phyloP scores from a whole-genome alignment of 53 echinoderm and acorn worm genomes.

The Paracentrotus lividus region DNA sequence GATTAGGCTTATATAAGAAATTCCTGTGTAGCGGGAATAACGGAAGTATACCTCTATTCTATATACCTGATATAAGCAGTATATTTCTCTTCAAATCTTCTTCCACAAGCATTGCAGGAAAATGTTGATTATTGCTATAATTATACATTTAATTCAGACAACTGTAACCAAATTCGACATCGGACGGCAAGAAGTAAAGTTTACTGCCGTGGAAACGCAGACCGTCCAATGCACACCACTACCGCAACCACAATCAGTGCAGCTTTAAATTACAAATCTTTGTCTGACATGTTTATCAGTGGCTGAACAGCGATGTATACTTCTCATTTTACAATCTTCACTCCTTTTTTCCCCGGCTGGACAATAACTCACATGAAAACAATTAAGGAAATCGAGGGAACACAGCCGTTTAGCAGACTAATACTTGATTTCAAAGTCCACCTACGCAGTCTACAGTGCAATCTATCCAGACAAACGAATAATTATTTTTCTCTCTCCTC shows the following conservation, averaged over 20 bases:
- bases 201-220: too few relatives aligned
- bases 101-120: too few relatives aligned
- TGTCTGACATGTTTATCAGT: background rate
- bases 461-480: background rate
- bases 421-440: background rate
- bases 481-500: constrained; percentile 27
- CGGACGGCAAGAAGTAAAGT: too few relatives aligned
- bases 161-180: too few relatives aligned
- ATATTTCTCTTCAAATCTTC: too few relatives aligned
- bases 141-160: too few relatives aligned
- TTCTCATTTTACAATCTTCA: background rate
- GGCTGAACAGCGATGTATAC: background rate
- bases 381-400: background rate
- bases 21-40: too few relatives aligned
- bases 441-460: background rate
- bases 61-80: too few relatives aligned
- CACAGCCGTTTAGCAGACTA: background rate
- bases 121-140: too few relatives aligned
- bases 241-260: background rate
- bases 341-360: background rate
- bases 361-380: background rate
- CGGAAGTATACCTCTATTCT: too few relatives aligned
- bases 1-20: too few relatives aligned
- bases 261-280: background rate
- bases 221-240: too few relatives aligned